These are phyloP conservation scores for Xerus rutilus DNA, from an alignment of 2,797 vertebrate species.

Conservation along the genomic window DNA sequence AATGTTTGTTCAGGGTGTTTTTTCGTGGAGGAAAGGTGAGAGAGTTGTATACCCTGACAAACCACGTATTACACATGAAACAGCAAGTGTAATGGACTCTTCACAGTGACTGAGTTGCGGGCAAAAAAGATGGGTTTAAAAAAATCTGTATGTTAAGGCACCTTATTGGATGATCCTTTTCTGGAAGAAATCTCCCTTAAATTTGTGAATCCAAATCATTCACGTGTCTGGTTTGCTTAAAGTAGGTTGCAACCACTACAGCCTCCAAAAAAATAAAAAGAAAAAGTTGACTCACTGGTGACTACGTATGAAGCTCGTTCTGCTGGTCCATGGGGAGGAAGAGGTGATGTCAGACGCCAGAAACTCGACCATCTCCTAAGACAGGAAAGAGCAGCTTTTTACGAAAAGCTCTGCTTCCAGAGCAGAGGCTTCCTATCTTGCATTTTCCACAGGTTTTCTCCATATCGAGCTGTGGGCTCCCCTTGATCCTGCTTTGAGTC, in stretches of 20 bases:
- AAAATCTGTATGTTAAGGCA: constrained; percentile 1
- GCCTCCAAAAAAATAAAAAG: background rate
- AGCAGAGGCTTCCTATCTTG: background rate
- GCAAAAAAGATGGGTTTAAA: background rate
- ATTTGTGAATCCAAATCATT: background rate
- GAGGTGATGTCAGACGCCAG: background rate
- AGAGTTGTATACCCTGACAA: background rate
- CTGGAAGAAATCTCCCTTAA: background rate
- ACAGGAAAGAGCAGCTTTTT: background rate
- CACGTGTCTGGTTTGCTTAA: background rate
- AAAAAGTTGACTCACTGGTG: background rate
- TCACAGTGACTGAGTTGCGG: background rate
- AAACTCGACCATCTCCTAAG: background rate
- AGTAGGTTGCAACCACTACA: background rate
- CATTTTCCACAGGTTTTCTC: background rate
- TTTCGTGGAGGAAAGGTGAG: background rate
- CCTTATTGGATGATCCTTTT: background rate
- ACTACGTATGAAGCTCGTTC: background rate
- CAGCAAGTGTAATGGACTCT: background rate
- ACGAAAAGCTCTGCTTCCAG: background rate
- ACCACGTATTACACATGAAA: background rate
- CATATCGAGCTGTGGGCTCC: background rate
- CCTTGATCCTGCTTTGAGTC: background rate
- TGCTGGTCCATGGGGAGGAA: background rate
- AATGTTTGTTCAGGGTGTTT: background rate